Evolutionary conservation across 1,140 invertebrate genomes (phyloP).

Genomic region (Drosophila parvula): DNA sequence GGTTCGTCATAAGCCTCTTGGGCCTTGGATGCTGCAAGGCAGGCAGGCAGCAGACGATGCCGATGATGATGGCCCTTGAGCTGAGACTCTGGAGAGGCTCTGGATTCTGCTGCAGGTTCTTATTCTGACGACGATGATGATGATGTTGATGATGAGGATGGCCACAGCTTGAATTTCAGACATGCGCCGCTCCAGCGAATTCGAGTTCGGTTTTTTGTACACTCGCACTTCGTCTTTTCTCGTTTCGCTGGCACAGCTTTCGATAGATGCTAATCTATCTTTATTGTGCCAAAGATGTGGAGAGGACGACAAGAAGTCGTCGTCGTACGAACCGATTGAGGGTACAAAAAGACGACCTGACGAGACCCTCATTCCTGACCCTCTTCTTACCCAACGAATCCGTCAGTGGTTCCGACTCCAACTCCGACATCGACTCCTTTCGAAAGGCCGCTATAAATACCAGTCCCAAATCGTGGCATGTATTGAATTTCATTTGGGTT

Average conservation of each 20-base stretch:
- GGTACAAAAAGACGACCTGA: slow-evolving; percentile 46
- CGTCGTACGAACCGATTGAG: slow-evolving; percentile 51
- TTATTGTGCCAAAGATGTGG: slow-evolving; percentile 75
- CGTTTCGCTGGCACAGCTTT: slow-evolving; percentile 66
- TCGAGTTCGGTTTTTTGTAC: slow-evolving; percentile 37
- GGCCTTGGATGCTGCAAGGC: slow-evolving; percentile 50
- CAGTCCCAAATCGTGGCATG: slow-evolving; percentile 63
- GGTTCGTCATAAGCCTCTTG: slow-evolving; percentile 72
- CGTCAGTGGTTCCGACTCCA: slow-evolving; percentile 33
- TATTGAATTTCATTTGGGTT: slow-evolving; percentile 66
- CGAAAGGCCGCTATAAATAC: slow-evolving; percentile 64
- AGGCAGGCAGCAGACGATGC: slow-evolving; percentile 61
- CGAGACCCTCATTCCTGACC: slow-evolving; percentile 24
- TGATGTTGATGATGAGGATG: slow-evolving; percentile 15
- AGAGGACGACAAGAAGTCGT: slow-evolving; percentile 70
- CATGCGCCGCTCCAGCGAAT: slow-evolving; percentile 57
- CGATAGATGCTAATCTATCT: slow-evolving; percentile 79
- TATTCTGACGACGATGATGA: not conserved
- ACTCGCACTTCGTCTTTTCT: slow-evolving; percentile 36
- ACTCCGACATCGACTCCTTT: slow-evolving; percentile 16
- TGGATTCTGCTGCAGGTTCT: slow-evolving; percentile 26
- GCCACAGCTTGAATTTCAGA: slow-evolving; percentile 50
- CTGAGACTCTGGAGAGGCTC: slow-evolving; percentile 55
- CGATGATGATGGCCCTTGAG: slow-evolving; percentile 76
- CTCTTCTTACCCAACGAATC: slow-evolving; percentile 2